phyloP scores from a whole-genome alignment of 2,113 vertebrate genomes.

The Paratilapia polleni region DNA sequence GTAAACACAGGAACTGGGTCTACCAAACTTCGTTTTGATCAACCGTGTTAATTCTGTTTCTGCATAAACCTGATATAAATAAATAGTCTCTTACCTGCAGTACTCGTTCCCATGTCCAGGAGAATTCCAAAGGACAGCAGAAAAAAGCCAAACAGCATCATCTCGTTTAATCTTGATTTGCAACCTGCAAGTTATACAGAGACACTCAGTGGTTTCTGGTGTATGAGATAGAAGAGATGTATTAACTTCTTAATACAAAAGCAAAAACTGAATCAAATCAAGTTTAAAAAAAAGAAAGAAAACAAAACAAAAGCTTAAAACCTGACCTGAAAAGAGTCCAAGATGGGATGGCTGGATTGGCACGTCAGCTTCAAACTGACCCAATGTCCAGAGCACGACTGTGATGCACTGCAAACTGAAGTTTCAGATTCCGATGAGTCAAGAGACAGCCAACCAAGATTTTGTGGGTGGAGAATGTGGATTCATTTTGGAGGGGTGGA shows the following conservation, averaged over 20 bases:
- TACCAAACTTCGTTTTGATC: neutral
- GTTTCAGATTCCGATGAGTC: constrained; percentile 29
- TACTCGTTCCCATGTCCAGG: constrained; percentile 49
- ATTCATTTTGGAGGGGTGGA: constrained; percentile 25
- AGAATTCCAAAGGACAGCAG: constrained; percentile 48
- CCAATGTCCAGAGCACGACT: neutral
- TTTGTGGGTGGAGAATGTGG: constrained; percentile 74
- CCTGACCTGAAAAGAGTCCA: constrained; percentile 47
- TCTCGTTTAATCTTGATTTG: constrained; percentile 24
- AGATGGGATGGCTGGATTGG: constrained; percentile 13
- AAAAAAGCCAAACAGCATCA: constrained; percentile 42
- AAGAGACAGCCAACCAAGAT: constrained; percentile 37
- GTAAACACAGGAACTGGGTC: neutral
- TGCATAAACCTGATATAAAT: neutral
- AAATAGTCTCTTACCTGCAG: constrained; percentile 68
- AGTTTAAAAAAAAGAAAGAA: neutral
- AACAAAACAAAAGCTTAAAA: neutral
- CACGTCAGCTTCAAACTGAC: constrained; percentile 30
- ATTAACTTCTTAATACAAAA: neutral
- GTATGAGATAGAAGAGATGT: neutral
- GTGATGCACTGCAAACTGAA: neutral
- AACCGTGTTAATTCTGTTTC: neutral
- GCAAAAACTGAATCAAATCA: neutral
- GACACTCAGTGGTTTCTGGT: neutral
- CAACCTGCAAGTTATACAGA: constrained; percentile 37